phyloP scores from a whole-genome alignment of 2,113 vertebrate genomes.

The Eptesicus fuscus region DNA sequence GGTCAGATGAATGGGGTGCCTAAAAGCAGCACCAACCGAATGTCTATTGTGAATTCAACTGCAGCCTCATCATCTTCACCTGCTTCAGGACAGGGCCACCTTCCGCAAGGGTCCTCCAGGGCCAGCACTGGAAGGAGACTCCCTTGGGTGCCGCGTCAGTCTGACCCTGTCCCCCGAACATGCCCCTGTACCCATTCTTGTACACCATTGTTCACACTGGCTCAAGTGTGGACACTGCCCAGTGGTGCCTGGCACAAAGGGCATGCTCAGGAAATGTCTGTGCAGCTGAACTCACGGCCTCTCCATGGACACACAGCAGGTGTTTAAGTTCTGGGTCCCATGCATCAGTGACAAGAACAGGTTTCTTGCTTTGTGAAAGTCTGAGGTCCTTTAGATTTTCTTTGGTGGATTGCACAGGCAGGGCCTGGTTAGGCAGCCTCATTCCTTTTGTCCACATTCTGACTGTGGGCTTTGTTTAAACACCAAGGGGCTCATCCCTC shows the following conservation, averaged over 20 bases:
- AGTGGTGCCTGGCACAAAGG: not conserved
- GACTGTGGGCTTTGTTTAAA: conserved; percentile 22
- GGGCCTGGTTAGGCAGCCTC: not conserved
- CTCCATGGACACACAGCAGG: not conserved
- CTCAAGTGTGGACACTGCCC: not conserved
- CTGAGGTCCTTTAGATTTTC: not conserved
- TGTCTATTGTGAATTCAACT: not conserved
- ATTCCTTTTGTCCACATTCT: conserved; percentile 11
- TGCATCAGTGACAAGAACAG: not conserved
- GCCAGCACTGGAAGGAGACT: not conserved
- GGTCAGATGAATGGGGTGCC: not conserved
- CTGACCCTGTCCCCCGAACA: not conserved
- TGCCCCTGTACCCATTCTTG: not conserved
- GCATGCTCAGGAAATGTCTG: accelerated
- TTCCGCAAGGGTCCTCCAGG: not conserved
- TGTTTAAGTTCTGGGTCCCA: not conserved
- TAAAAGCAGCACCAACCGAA: not conserved
- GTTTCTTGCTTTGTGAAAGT: not conserved
- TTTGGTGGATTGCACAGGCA: not conserved
- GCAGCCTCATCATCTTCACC: not conserved
- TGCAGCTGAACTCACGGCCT: not conserved
- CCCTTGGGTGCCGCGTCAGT: too few species aligned
- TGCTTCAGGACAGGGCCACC: not conserved
- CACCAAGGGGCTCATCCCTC: not conserved
- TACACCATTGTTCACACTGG: not conserved